These are phyloP conservation scores for Lasioglossum marginatum DNA, from an alignment of 2,888 invertebrate species.

Conservation along the genomic window DNA sequence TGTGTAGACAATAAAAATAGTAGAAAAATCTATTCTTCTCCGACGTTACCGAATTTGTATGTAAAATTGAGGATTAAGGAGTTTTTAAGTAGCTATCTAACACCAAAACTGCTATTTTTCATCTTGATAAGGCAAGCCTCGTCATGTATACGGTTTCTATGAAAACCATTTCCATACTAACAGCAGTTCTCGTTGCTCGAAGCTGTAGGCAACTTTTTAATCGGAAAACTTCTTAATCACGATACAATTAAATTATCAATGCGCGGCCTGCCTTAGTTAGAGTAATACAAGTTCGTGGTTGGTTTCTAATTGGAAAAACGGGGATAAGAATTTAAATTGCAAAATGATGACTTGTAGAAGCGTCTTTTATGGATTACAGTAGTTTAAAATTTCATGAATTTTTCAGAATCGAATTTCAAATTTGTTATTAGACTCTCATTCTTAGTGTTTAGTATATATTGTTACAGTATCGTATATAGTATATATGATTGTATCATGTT, in stretches of 20 bases:
- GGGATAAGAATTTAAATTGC: not conserved
- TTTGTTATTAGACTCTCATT: not conserved
- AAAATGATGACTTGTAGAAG: not conserved
- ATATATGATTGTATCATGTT: too few relatives aligned
- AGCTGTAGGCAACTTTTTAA: slow-evolving; percentile 7
- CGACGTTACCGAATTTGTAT: not conserved
- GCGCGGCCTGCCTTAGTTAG: not conserved
- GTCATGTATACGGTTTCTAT: not conserved
- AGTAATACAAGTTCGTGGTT: slow-evolving; percentile 1
- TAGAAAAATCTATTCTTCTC: not conserved
- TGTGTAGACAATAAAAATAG: not conserved
- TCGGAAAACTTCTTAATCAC: slow-evolving; percentile 16
- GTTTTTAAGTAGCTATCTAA: not conserved
- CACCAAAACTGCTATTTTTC: not conserved
- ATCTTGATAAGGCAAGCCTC: not conserved
- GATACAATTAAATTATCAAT: slow-evolving; percentile 6
- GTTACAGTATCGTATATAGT: too few relatives aligned
- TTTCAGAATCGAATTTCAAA: not conserved
- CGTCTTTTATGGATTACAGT: not conserved
- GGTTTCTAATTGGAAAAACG: not conserved
- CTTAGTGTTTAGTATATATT: too few relatives aligned
- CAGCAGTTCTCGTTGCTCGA: not conserved
- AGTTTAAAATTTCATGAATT: not conserved
- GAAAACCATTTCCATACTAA: slow-evolving; percentile 5
- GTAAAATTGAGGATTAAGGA: not conserved